Evolutionary conservation across 2,888 invertebrate species (phyloP).

Genomic region (Idaea biselata): DNA sequence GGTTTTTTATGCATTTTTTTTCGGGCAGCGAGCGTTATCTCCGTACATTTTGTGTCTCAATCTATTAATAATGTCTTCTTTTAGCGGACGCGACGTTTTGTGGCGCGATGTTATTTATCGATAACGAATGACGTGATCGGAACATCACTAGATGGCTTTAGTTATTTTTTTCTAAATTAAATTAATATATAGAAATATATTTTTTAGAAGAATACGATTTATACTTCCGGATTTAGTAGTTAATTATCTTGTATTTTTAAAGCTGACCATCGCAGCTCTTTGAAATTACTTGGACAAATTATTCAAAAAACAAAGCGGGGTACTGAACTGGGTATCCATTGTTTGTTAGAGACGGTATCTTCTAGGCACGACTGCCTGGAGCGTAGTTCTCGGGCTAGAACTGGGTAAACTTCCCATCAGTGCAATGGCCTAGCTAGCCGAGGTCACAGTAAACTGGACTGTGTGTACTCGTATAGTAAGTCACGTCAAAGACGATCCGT

Average conservation of each 20-base stretch:
- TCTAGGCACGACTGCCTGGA: conserved; percentile 64
- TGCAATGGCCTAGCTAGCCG: neutral
- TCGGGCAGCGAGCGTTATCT: conserved; percentile 55
- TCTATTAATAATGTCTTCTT: conserved; percentile 78
- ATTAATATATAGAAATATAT: neutral
- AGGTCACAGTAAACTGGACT: conserved; percentile 20
- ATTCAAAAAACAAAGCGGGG: conserved; percentile 1
- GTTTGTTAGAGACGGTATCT: conserved; percentile 57
- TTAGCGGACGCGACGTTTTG: conserved; percentile 63
- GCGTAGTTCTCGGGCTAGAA: conserved; percentile 45
- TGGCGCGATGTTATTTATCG: conserved; percentile 56
- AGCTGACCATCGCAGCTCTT: neutral
- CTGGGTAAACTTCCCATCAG: conserved; percentile 28
- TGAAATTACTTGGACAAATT: conserved; percentile 5
- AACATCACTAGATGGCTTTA: conserved; percentile 41
- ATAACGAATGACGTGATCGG: conserved; percentile 47
- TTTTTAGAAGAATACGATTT: neutral
- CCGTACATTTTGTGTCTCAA: conserved; percentile 74
- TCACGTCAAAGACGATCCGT: conserved; percentile 4
- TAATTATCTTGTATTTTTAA: conserved; percentile 4
- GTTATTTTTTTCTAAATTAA: conserved; percentile 11
- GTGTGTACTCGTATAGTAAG: conserved; percentile 19
- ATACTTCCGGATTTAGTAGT: neutral
- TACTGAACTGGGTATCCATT: conserved; percentile 35
- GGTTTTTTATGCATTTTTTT: conserved; percentile 54